These are phyloP conservation scores for Selene dorsalis DNA, from an alignment of 2,797 vertebrate genomes.

Conservation along the genomic window DNA sequence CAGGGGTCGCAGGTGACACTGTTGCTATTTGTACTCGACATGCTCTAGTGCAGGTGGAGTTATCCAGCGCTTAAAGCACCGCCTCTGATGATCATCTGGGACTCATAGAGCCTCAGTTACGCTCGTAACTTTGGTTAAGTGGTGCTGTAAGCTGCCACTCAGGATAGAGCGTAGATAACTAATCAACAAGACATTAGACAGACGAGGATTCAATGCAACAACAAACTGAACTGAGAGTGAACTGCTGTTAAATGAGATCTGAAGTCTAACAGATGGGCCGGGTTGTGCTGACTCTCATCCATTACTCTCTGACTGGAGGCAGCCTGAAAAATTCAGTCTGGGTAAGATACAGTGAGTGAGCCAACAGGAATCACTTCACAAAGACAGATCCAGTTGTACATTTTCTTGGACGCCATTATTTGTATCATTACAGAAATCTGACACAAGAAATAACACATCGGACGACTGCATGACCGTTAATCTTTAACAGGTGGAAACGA, in stretches of 20 bases:
- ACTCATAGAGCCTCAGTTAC: too few relatives aligned
- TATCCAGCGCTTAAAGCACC: too few relatives aligned
- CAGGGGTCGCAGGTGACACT: too few relatives aligned
- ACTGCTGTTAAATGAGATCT: constrained; percentile 15
- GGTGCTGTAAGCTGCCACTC: constrained; percentile 2
- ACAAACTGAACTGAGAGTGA: not conserved
- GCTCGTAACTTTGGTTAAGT: not conserved
- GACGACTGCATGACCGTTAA: not conserved
- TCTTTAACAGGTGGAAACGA: not conserved
- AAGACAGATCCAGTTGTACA: not conserved
- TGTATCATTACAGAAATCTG: not conserved
- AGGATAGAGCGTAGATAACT: constrained; percentile 6
- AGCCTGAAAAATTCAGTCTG: not conserved
- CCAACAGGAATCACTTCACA: not conserved
- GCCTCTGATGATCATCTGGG: too few relatives aligned
- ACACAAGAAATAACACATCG: not conserved
- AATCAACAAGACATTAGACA: constrained; percentile 10
- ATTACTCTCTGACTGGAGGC: constrained; percentile 6
- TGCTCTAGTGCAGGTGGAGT: too few relatives aligned
- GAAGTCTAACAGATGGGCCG: constrained; percentile 17
- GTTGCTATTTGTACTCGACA: too few relatives aligned
- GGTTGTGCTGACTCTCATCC: constrained; percentile 10
- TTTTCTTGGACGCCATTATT: not conserved
- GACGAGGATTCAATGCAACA: not conserved
- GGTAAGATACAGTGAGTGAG: not conserved